Conservation (phyloP, 1,140 invertebrate species). For the Ylistrum balloti region DNA sequence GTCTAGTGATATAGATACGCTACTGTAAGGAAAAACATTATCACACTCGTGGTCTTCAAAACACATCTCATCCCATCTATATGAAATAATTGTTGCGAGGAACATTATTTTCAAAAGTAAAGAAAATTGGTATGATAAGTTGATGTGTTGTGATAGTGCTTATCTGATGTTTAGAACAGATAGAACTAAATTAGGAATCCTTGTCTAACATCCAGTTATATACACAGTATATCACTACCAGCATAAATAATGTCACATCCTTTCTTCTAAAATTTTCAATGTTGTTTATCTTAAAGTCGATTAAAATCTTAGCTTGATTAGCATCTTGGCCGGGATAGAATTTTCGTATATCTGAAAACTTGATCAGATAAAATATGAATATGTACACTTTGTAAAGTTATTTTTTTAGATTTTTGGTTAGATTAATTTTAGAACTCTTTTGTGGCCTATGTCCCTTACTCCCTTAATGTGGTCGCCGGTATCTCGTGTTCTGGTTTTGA, state of each 20-base stretch:
- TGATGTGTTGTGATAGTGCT: constrained; percentile 15
- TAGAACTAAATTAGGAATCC: neutral
- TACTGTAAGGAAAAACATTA: neutral
- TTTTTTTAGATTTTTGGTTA: neutral
- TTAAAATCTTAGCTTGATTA: constrained; percentile 29
- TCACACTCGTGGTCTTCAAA: neutral
- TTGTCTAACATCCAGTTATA: neutral
- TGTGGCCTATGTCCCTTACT: constrained; percentile 14
- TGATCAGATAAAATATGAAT: constrained; percentile 36
- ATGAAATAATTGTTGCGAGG: constrained; percentile 38
- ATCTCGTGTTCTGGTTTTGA: constrained; percentile 33
- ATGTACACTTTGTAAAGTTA: neutral
- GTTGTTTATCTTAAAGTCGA: neutral
- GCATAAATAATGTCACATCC: neutral
- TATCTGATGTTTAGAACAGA: neutral
- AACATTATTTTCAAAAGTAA: neutral
- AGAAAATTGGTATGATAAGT: constrained; percentile 27
- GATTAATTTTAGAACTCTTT: constrained; percentile 40
- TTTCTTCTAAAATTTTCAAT: neutral
- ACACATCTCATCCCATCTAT: neutral
- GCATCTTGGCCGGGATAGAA: constrained; percentile 23
- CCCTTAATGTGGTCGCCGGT: neutral
- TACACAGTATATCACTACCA: neutral
- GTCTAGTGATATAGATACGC: neutral
- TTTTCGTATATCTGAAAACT: constrained; percentile 27